Percentiles rank a stretch among this genome's conserved stretches.
Conservation (phyloP, 2,113 vertebrate species). For the Vidua chalybeata region DNA sequence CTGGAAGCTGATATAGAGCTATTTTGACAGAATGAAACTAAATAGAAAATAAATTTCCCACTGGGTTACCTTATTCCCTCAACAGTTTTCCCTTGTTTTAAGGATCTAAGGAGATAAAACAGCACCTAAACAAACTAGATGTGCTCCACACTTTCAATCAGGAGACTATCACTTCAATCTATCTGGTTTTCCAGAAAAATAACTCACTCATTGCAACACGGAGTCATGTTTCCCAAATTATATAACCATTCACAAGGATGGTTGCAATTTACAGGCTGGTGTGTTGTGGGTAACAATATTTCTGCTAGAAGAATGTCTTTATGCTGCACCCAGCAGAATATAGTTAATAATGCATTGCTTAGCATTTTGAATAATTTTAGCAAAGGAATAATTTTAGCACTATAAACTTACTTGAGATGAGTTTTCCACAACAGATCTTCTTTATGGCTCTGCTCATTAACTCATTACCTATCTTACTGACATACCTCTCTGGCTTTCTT, state of each 20-base stretch:
- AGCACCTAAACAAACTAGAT: background rate
- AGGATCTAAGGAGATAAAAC: background rate
- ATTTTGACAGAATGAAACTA: background rate
- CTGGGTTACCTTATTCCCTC: background rate
- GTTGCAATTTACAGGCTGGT: conserved; percentile 54
- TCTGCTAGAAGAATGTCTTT: conserved; percentile 29
- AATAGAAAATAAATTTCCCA: background rate
- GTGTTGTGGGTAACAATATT: conserved; percentile 32
- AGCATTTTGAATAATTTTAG: conserved; percentile 69
- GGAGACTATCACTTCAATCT: background rate
- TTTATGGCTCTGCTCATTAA: conserved; percentile 26
- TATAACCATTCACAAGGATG: conserved; percentile 34
- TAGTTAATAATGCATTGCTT: conserved; percentile 60
- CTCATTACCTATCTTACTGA: background rate
- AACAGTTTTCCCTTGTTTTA: background rate
- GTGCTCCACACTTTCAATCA: background rate
- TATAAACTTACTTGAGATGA: conserved; percentile 39
- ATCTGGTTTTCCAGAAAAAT: background rate
- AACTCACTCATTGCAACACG: background rate
- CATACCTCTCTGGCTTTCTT: conserved; percentile 1
- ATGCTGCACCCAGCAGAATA: conserved; percentile 50
- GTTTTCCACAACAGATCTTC: background rate
- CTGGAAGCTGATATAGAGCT: background rate
- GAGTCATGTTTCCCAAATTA: conserved; percentile 51
- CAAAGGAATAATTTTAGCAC: conserved; percentile 53